These are phyloP conservation scores for Conus canariensis DNA, from an alignment of 2,888 invertebrate species.

Conservation along the genomic window DNA sequence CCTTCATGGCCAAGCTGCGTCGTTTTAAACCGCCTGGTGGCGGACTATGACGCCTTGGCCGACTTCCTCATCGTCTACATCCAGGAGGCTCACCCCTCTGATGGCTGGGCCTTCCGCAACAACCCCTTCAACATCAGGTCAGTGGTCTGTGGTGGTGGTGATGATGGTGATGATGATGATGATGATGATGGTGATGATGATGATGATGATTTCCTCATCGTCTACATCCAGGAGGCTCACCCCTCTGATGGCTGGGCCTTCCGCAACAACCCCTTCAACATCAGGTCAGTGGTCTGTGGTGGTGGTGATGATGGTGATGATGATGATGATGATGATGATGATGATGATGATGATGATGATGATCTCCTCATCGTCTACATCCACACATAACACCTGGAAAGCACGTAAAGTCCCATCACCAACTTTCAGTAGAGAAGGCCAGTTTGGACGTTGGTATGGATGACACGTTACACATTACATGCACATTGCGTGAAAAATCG, in stretches of 20 bases:
- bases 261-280: slow-evolving; percentile 57
- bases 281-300: not conserved
- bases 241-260: slow-evolving; percentile 72
- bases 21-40: slow-evolving; percentile 61
- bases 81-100: slow-evolving; percentile 71
- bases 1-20: slow-evolving; percentile 69
- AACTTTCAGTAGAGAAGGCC: too few relatives aligned
- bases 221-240: slow-evolving; percentile 74
- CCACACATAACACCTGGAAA: too few relatives aligned
- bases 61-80: slow-evolving; percentile 74
- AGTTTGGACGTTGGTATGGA: too few relatives aligned
- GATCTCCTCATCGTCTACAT: slow-evolving; percentile 68
- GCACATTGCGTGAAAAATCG: too few relatives aligned
- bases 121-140: slow-evolving; percentile 50
- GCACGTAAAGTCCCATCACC: too few relatives aligned
- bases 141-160: too few relatives aligned
- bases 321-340: too few relatives aligned
- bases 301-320: not conserved
- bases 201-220: slow-evolving; percentile 53
- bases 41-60: slow-evolving; percentile 59
- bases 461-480: too few relatives aligned
- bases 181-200: slow-evolving; percentile 57
- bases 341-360: too few relatives aligned
- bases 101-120: slow-evolving; percentile 70
- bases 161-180: slow-evolving; percentile 48